Conservation (phyloP, 2,888 invertebrate species). For the Alentia gelatinosa region DNA sequence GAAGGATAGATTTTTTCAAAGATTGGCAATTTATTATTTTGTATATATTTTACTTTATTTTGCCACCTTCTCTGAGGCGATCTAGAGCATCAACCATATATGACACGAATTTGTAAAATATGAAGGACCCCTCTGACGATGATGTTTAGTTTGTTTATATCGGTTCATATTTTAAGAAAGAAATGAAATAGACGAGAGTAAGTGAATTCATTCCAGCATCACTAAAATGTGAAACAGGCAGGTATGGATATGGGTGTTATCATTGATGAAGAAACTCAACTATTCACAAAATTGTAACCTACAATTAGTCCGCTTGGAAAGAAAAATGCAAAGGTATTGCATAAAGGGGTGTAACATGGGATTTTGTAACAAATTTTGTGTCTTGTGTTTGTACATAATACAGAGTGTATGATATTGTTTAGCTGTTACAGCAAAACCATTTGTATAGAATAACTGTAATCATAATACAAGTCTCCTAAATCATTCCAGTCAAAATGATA, state of each 20-base stretch:
- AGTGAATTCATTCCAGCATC: background rate
- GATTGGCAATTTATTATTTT: background rate
- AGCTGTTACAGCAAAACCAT: slow-evolving; percentile 9
- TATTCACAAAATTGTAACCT: background rate
- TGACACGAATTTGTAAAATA: background rate
- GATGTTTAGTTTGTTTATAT: background rate
- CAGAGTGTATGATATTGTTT: background rate
- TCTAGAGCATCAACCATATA: background rate
- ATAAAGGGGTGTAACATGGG: background rate
- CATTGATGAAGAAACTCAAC: background rate
- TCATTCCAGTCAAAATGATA: slow-evolving; percentile 9
- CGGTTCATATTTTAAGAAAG: background rate
- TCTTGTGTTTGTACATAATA: slow-evolving; percentile 17
- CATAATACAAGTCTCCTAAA: background rate
- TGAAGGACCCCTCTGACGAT: background rate
- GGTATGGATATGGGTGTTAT: background rate
- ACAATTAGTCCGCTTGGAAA: background rate
- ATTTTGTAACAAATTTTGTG: slow-evolving; percentile 15
- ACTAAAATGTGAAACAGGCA: no score
- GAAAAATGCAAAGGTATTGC: no score
- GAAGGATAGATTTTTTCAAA: background rate
- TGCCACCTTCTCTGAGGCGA: background rate
- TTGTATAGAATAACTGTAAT: slow-evolving; percentile 9
- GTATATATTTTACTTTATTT: background rate
- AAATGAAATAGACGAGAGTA: background rate